Evolutionary conservation across 2,113 vertebrate genomes (phyloP).

Genomic region (Cromileptes altivelis): DNA sequence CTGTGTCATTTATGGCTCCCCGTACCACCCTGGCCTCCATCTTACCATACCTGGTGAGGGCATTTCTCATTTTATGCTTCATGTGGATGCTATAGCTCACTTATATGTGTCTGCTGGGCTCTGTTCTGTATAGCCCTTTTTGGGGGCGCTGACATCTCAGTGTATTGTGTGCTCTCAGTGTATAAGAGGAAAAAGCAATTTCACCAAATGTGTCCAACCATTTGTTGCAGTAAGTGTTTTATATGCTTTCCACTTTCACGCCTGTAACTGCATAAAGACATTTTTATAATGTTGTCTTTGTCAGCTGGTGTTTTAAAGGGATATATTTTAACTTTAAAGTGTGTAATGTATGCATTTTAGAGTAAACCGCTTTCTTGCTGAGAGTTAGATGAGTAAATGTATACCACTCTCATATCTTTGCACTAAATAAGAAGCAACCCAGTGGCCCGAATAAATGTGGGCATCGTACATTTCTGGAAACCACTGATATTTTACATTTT

Average conservation of each 20-base stretch:
- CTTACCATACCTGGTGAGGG: neutral
- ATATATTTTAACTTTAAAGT: neutral
- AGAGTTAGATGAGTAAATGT: neutral
- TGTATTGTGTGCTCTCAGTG: neutral
- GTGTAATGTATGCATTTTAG: neutral
- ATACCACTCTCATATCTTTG: neutral
- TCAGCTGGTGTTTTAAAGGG: neutral
- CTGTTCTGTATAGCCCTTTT: constrained; percentile 8
- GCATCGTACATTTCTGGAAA: no score
- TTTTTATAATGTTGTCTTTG: neutral
- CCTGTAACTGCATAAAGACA: no score
- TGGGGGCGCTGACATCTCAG: neutral
- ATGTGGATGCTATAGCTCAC: constrained; percentile 19
- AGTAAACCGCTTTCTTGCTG: neutral
- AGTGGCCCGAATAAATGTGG: no score
- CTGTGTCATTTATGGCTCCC: constrained; percentile 15
- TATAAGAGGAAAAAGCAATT: constrained; percentile 5
- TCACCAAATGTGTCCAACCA: neutral
- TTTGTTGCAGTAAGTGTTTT: neutral
- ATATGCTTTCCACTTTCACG: no score
- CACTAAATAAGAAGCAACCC: neutral
- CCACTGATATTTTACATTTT: no score
- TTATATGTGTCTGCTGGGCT: constrained; percentile 12
- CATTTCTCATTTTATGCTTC: constrained; percentile 4
- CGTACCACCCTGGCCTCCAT: neutral